These are phyloP conservation scores for Laupala kohalensis DNA, from an alignment of 1,140 invertebrate genomes.

Conservation along the genomic window DNA sequence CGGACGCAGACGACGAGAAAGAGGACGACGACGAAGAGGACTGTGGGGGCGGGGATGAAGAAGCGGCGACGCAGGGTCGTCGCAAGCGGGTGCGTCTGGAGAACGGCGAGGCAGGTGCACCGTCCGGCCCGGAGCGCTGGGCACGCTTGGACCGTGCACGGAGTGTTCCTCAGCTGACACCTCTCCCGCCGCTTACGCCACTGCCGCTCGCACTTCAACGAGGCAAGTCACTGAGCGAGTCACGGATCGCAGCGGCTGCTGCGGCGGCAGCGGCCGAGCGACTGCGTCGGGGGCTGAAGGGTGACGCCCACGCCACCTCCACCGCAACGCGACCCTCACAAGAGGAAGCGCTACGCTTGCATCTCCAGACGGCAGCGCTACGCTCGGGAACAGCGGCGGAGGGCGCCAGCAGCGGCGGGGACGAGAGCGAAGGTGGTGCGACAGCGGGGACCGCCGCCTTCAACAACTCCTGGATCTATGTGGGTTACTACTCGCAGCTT, in stretches of 20 bases:
- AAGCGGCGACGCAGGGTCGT: not conserved
- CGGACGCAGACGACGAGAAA: not conserved
- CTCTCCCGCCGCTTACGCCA: too few relatives aligned
- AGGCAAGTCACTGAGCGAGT: conserved; percentile 13
- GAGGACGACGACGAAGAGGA: not conserved
- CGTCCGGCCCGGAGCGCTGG: not conserved
- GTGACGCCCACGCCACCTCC: not conserved
- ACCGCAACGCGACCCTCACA: not conserved
- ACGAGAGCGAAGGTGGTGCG: too few relatives aligned
- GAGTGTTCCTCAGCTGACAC: conserved; percentile 13
- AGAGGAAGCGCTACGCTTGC: not conserved
- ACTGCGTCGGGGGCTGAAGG: not conserved
- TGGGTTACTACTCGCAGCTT: conserved; percentile 23
- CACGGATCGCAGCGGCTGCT: conserved; percentile 6
- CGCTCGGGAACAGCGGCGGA: too few relatives aligned
- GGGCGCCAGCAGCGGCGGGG: too few relatives aligned
- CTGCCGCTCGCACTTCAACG: conserved; percentile 5
- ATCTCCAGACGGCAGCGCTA: not conserved
- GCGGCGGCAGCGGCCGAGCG: not conserved
- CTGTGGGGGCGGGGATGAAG: not conserved
- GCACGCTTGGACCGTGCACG: conserved; percentile 13
- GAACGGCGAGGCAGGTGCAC: too few relatives aligned
- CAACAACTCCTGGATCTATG: conserved; percentile 21
- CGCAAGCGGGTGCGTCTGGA: not conserved
- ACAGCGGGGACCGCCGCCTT: not conserved